These are phyloP conservation scores for Dryadula phaetusa DNA, from an alignment of 2,888 invertebrate species.

Conservation along the genomic window DNA sequence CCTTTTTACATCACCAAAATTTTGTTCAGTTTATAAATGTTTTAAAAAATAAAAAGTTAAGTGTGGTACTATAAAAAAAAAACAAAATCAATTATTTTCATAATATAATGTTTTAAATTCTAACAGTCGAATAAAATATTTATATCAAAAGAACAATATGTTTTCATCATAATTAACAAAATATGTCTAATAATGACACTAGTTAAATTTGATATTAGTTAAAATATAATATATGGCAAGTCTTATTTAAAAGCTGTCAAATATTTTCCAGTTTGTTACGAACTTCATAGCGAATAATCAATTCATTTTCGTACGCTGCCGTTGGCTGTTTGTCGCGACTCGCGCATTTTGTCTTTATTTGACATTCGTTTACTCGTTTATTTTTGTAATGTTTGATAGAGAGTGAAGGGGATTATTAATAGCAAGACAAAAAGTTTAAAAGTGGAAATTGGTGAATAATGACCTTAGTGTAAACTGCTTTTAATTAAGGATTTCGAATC, in stretches of 20 bases:
- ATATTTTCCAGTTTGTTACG: slow-evolving; percentile 29
- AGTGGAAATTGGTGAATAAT: slow-evolving; percentile 57
- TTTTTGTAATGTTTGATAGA: slow-evolving; percentile 62
- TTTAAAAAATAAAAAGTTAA: neutral
- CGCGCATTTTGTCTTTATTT: slow-evolving; percentile 57
- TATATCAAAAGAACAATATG: neutral
- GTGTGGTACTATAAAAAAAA: neutral
- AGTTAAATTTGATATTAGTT: neutral
- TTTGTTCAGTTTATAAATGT: slow-evolving; percentile 4
- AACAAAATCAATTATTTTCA: neutral
- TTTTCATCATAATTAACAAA: neutral
- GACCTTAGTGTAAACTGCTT: slow-evolving; percentile 65
- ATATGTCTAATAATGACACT: neutral
- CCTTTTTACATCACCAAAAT: slow-evolving; percentile 19
- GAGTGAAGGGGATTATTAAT: slow-evolving; percentile 63
- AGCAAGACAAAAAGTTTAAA: slow-evolving; percentile 29
- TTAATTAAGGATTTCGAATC: slow-evolving; percentile 59
- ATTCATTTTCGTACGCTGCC: slow-evolving; percentile 58
- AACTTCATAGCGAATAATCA: slow-evolving; percentile 63
- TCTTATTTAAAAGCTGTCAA: neutral
- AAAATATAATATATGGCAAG: slow-evolving; percentile 17
- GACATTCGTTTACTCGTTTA: slow-evolving; percentile 57
- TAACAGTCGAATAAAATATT: neutral
- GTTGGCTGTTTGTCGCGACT: slow-evolving; percentile 45
- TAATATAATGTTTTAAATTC: neutral